These are phyloP conservation scores for Nephotettix cincticeps DNA, from an alignment of 1,140 invertebrate species.

Conservation along the genomic window DNA sequence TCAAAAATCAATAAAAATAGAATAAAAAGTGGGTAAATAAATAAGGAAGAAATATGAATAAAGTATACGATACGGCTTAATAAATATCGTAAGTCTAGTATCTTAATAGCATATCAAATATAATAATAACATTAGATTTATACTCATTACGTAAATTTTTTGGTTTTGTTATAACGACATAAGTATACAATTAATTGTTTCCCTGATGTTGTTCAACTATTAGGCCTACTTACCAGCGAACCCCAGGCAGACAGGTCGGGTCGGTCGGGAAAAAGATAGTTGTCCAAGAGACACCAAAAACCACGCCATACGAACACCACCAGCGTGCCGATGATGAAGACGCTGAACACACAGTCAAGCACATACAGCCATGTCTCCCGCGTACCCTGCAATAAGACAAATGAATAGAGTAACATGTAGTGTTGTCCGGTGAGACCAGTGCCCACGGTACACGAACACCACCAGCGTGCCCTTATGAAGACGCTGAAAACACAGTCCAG, in stretches of 20 bases:
- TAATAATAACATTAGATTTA: no score
- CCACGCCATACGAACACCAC: slow-evolving; percentile 88
- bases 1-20: no score
- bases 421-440: slow-evolving; percentile 81
- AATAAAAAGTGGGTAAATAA: no score
- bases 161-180: no score
- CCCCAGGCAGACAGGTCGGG: slow-evolving; percentile 64
- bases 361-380: slow-evolving; percentile 71
- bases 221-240: slow-evolving; percentile 76
- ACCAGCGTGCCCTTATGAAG: slow-evolving; percentile 75
- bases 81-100: no score
- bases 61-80: no score
- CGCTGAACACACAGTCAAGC: slow-evolving; percentile 82
- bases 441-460: slow-evolving; percentile 83
- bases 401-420: slow-evolving; percentile 72
- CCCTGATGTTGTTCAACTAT: no score
- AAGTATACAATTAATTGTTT: no score
- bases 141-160: no score
- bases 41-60: no score
- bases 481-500: slow-evolving; percentile 85
- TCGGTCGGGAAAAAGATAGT: slow-evolving; percentile 71
- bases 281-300: slow-evolving; percentile 75
- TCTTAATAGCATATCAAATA: no score
- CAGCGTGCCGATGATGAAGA: slow-evolving; percentile 76
- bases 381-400: slow-evolving; percentile 61